These are phyloP conservation scores for Grapholita molesta DNA, from an alignment of 1,140 invertebrate species.

Conservation along the genomic window DNA sequence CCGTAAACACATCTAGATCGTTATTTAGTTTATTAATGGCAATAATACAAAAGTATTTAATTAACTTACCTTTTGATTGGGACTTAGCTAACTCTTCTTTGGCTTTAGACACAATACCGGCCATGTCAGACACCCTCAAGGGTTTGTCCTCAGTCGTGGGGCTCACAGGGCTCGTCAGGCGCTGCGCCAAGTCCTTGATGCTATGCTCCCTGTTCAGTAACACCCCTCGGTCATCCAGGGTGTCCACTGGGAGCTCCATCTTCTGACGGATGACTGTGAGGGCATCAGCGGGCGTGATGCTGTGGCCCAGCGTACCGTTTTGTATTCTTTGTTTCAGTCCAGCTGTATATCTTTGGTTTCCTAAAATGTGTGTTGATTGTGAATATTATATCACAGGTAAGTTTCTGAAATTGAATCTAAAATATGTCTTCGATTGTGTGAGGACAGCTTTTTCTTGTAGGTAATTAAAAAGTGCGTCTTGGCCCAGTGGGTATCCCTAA, in stretches of 20 bases:
- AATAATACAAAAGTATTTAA: background rate
- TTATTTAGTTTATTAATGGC: no score
- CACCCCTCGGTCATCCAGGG: constrained; percentile 80
- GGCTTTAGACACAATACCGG: constrained; percentile 93
- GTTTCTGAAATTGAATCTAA: no score
- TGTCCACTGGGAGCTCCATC: constrained; percentile 55
- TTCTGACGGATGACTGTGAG: constrained; percentile 52
- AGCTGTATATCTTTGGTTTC: constrained; percentile 77
- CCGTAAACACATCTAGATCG: no score
- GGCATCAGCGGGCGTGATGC: constrained; percentile 50
- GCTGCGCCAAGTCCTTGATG: constrained; percentile 92
- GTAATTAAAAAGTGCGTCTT: no score
- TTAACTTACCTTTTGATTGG: constrained; percentile 80
- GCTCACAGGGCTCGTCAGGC: constrained; percentile 81
- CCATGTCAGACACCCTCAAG: constrained; percentile 88
- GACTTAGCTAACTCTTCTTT: constrained; percentile 94
- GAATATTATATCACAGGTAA: no score
- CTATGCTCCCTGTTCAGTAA: constrained; percentile 85
- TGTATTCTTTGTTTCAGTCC: constrained; percentile 79
- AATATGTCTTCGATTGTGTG: no score
- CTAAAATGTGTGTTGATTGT: constrained; percentile 54
- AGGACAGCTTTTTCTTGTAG: no score
- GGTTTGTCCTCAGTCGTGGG: constrained; percentile 74
- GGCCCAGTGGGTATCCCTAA: no score
- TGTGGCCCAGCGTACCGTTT: constrained; percentile 75